A percentile compares a stretch with the other conserved stretches of the same genome.
phyloP scores from a whole-genome alignment of 2,113 vertebrate genomes.

The Ifrita kowaldi region DNA sequence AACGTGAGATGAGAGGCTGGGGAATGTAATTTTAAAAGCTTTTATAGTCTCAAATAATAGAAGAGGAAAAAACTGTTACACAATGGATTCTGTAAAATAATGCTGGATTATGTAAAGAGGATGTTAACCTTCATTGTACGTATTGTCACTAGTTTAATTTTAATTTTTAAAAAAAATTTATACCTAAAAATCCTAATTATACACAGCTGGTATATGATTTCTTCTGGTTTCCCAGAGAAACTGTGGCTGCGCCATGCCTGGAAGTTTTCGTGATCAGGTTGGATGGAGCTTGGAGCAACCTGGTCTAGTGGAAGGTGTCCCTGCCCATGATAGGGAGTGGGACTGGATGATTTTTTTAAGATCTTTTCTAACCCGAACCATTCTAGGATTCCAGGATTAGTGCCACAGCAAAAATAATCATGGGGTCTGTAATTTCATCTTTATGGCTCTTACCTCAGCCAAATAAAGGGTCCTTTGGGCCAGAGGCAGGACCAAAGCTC shows the following conservation, averaged over 20 bases:
- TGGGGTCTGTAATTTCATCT: neutral
- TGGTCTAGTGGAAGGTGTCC: neutral
- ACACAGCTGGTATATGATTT: neutral
- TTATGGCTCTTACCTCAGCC: neutral
- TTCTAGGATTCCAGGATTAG: neutral
- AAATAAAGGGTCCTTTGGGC: neutral
- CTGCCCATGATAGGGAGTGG: neutral
- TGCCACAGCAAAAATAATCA: neutral
- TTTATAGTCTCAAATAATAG: neutral
- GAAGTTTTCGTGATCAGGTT: neutral
- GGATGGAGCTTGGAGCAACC: neutral
- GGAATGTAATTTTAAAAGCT: neutral
- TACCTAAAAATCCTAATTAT: neutral
- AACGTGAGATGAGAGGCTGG: neutral
- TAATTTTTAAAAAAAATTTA: neutral
- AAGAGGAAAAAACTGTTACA: neutral
- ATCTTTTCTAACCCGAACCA: neutral
- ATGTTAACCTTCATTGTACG: neutral
- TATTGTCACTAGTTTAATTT: neutral
- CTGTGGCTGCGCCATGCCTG: neutral
- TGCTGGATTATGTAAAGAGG: neutral
- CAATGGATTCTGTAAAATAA: neutral
- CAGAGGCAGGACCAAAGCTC: neutral
- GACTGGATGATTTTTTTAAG: neutral
- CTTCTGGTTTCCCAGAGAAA: neutral